A percentile compares a stretch with the other conserved stretches of the same genome.
These are phyloP conservation scores for Folsomia candida DNA, from an alignment of 2,888 invertebrate species.

Conservation along the genomic window DNA sequence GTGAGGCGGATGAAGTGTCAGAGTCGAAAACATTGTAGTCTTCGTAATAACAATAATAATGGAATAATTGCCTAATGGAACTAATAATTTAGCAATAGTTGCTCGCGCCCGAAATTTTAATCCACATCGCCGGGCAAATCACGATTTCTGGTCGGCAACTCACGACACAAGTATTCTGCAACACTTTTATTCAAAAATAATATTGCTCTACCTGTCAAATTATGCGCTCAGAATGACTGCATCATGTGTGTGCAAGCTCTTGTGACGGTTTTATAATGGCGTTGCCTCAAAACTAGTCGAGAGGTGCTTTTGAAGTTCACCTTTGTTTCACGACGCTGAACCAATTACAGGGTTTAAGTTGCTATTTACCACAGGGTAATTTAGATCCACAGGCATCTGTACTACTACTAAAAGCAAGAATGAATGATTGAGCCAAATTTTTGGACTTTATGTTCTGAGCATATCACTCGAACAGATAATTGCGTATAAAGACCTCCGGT, in stretches of 20 bases:
- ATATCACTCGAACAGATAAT: not conserved
- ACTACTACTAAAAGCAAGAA: not conserved
- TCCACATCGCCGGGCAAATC: constrained; percentile 50
- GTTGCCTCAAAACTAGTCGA: no score
- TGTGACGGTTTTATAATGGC: not conserved
- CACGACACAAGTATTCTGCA: constrained; percentile 41
- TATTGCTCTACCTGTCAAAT: constrained; percentile 24
- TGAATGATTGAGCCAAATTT: not conserved
- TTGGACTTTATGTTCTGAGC: not conserved
- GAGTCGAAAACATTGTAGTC: constrained; percentile 26
- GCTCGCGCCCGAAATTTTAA: constrained; percentile 51
- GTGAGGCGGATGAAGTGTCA: not conserved
- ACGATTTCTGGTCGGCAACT: constrained; percentile 50
- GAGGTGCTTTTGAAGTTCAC: not conserved
- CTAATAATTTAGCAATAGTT: constrained; percentile 51
- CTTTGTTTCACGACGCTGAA: not conserved
- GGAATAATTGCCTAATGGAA: constrained; percentile 50
- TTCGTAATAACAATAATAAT: constrained; percentile 50
- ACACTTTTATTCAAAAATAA: constrained; percentile 14
- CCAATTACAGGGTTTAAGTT: not conserved
- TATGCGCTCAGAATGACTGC: not conserved
- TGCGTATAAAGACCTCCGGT: not conserved
- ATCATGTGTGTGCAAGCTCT: not conserved
- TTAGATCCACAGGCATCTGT: not conserved
- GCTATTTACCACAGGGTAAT: not conserved